A percentile compares a stretch with the other conserved stretches of the same genome.
Conservation (phyloP, 1,140 invertebrate genomes). For the Phymorhynchus buccinoides region DNA sequence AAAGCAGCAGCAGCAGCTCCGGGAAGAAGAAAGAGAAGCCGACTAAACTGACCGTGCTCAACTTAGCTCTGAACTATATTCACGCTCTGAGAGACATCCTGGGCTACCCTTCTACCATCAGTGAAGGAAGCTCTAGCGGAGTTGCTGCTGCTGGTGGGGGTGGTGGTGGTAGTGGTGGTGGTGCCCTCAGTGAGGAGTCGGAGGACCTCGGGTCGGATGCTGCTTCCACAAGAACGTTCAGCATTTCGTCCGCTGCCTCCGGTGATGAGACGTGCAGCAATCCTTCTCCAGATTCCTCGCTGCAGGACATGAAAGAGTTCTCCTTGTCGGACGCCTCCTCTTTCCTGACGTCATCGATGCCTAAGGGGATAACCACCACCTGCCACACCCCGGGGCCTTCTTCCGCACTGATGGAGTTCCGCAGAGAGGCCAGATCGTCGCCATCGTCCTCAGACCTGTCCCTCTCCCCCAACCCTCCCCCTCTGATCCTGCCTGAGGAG, state of each 20-base stretch:
- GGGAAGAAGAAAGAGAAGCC: constrained; percentile 81
- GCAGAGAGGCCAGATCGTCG: background rate
- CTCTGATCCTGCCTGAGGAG: constrained; percentile 20
- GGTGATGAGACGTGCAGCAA: constrained; percentile 32
- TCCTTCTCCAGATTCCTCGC: background rate
- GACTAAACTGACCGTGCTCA: constrained; percentile 90
- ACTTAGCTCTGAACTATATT: constrained; percentile 91
- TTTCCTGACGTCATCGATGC: background rate
- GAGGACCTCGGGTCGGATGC: constrained; percentile 5
- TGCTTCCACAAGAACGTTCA: background rate
- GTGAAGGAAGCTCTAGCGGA: background rate
- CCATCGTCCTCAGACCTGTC: constrained; percentile 18
- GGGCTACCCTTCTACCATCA: constrained; percentile 38
- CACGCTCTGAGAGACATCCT: constrained; percentile 77
- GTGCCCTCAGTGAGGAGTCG: constrained; percentile 5
- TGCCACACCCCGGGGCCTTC: background rate
- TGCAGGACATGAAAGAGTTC: constrained; percentile 21
- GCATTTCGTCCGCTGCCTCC: constrained; percentile 5
- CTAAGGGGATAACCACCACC: background rate
- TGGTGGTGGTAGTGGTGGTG: too few species aligned
- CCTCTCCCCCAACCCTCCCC: constrained; percentile 21
- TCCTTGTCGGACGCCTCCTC: background rate
- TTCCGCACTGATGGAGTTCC: constrained; percentile 9
- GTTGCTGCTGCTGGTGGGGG: background rate
- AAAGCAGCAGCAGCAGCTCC: constrained; percentile 17